These are phyloP conservation scores for Chaitophorus viminalis DNA, from an alignment of 2,888 invertebrate genomes.

Conservation along the genomic window DNA sequence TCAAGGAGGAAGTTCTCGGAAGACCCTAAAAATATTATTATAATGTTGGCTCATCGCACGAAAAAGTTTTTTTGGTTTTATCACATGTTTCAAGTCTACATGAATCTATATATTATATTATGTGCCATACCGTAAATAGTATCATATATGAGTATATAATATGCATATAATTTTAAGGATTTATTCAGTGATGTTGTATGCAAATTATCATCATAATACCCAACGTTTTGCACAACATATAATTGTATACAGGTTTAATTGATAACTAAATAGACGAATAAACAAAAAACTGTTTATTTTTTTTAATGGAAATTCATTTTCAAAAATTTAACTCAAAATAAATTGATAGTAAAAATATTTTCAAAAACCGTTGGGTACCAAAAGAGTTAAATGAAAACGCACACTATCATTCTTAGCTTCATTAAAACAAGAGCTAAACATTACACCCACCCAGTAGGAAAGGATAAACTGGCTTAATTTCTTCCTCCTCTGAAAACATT, in stretches of 20 bases:
- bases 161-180: neutral
- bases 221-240: neutral
- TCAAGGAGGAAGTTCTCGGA: constrained; percentile 43
- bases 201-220: neutral
- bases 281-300: neutral
- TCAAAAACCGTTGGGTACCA: neutral
- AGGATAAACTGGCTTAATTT: constrained; percentile 23
- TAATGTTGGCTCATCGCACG: constrained; percentile 26
- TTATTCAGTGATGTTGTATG: neutral
- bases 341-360: neutral
- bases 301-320: neutral
- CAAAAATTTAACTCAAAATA: neutral
- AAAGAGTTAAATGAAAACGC: neutral
- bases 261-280: neutral
- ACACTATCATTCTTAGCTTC: neutral
- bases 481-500: neutral
- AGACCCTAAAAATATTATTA: constrained; percentile 29
- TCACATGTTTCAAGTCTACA: constrained; percentile 3
- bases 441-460: neutral
- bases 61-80: constrained; percentile 37
- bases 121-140: neutral
- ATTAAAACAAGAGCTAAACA: constrained; percentile 13
- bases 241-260: neutral
- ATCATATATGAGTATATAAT: too few species aligned
- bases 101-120: neutral